A percentile compares a stretch with the other conserved stretches of the same genome.
These are phyloP conservation scores for Oxygymnocypris stewartii DNA, from an alignment of 2,113 vertebrate species.

Conservation along the genomic window DNA sequence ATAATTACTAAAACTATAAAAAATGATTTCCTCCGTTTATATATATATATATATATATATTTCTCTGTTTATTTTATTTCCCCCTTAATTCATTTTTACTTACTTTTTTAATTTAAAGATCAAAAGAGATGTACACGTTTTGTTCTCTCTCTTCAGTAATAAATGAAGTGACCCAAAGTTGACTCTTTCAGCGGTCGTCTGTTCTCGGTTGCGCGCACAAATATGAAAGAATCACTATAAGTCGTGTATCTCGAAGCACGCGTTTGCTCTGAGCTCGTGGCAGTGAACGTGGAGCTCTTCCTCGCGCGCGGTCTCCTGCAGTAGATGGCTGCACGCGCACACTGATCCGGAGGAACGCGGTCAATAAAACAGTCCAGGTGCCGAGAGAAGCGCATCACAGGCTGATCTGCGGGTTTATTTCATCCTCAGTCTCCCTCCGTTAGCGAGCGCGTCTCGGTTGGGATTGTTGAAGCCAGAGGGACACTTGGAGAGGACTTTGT, in stretches of 20 bases:
- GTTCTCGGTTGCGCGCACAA: neutral
- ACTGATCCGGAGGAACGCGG: conserved; percentile 51
- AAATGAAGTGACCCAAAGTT: neutral
- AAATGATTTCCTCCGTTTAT: no score
- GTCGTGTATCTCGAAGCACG: neutral
- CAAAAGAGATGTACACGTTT: neutral
- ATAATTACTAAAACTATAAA: neutral
- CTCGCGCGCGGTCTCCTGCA: conserved; percentile 48
- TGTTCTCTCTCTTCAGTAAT: neutral
- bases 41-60: no score
- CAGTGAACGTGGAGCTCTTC: neutral
- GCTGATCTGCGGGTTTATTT: conserved; percentile 7
- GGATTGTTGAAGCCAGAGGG: conserved; percentile 42
- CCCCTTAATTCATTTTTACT: no score
- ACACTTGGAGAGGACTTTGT: conserved; percentile 54
- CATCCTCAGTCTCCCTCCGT: conserved; percentile 23
- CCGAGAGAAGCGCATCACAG: conserved; percentile 8
- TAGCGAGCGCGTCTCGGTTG: conserved; percentile 16
- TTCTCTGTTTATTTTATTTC: no score
- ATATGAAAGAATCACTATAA: neutral
- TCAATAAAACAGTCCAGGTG: conserved; percentile 6
- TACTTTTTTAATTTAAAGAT: no score
- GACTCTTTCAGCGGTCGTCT: neutral
- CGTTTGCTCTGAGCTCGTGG: neutral
- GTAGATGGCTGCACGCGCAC: conserved; percentile 70